These are phyloP conservation scores for Zosterops japonicus DNA, from an alignment of 2,113 vertebrate species.

Conservation along the genomic window DNA sequence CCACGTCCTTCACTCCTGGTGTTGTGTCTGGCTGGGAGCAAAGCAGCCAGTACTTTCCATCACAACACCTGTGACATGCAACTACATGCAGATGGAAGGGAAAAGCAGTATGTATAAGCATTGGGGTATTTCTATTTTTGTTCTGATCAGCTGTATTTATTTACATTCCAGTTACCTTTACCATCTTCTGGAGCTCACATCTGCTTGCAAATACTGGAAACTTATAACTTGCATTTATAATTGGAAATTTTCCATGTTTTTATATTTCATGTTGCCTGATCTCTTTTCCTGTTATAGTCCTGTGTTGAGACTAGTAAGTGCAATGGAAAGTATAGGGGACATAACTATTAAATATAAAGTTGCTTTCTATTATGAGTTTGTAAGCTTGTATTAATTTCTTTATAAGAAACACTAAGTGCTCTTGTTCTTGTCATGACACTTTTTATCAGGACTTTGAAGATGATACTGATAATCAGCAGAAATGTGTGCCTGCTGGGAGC, in stretches of 20 bases:
- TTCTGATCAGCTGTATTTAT: background rate
- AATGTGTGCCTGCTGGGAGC: background rate
- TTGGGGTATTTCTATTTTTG: background rate
- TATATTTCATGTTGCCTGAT: background rate
- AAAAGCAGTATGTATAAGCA: background rate
- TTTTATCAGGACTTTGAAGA: background rate
- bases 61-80: background rate
- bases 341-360: background rate
- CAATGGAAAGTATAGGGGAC: background rate
- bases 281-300: background rate
- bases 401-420: background rate
- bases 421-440: background rate
- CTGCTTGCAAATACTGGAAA: background rate
- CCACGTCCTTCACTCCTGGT: fast-evolving
- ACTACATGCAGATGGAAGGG: fast-evolving
- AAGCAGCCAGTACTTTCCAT: background rate
- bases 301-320: background rate
- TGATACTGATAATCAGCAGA: background rate
- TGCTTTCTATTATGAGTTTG: background rate
- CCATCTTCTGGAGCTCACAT: background rate
- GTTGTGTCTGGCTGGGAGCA: background rate
- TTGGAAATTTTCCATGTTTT: background rate
- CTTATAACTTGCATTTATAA: background rate
- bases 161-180: background rate
- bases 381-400: background rate